Evolutionary conservation across 2,888 invertebrate genomes (phyloP), one percentile per base, ranked within the genome.

Genomic region (Scrobipalpa atriplicella): DNA sequence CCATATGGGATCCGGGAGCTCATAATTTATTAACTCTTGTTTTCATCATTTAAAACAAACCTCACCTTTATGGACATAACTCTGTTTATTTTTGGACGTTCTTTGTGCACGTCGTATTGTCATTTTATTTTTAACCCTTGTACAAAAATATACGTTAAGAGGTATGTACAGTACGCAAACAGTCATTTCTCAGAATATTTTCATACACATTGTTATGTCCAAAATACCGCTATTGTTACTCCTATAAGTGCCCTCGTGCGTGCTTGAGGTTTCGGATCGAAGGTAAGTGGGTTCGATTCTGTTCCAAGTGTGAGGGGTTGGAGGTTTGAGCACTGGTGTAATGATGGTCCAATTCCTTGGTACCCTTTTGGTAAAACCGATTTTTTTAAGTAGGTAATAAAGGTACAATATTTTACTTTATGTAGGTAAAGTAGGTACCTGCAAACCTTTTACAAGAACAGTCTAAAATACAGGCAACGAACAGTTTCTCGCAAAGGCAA

Each of bases 391-490:
- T 29, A 29, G 29, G 29, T 29, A 29, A 29, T 29, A 5, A 29
- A 29, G 29, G 29, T 29, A 29, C 29, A 29, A 5, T 29, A 29
- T 29, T 29, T 29, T 29, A 29, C 29, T 29, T n/a, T 29, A 29
- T 29, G 29, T 29, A 29, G 29, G 2, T 29, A 29, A 29, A 5
- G 2, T 29, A 29, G 2, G 2, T 5, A 29, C 29, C 29, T 29
- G 29, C 29, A 29, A 29, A 29, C 29, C 29, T 29, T 29, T 29
- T 29, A 29, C 2, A 29, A 29, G 29, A 29, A 3, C 5, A 29
- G 29, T 29, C 29, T 29, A 29, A 66, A 63, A 67, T 41, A 39
- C 64, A 68, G 63, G 2, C 29, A n/a, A n/a, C n/a, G n/a, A n/a
- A n/a, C n/a, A n/a, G n/a, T n/a, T n/a, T n/a, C n/a, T n/a, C n/a